Conservation (phyloP, 1,140 invertebrate species). For the Rhysida immarginata region DNA sequence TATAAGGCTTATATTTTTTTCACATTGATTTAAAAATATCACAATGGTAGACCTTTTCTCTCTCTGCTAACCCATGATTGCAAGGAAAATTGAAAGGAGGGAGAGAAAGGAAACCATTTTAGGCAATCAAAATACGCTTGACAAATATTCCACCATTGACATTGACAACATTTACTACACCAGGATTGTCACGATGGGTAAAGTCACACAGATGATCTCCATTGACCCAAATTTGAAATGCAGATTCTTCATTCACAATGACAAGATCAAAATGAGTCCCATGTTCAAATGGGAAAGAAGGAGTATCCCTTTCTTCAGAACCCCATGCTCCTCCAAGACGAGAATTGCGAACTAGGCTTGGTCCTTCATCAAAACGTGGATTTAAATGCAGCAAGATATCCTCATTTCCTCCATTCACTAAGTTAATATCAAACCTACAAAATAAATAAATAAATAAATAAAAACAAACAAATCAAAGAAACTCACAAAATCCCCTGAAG, state of each 20-base stretch:
- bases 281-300: not conserved
- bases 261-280: not conserved
- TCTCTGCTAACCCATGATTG: too few species aligned
- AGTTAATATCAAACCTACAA: slow-evolving; percentile 45
- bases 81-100: slow-evolving; percentile 17
- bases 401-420: slow-evolving; percentile 42
- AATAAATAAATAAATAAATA: slow-evolving; percentile 11
- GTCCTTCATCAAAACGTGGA: slow-evolving; percentile 25
- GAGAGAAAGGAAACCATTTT: slow-evolving; percentile 15
- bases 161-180: too few species aligned
- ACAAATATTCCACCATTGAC: too few species aligned
- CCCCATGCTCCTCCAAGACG: slow-evolving; percentile 38
- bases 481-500: too few species aligned
- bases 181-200: slow-evolving; percentile 18
- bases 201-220: slow-evolving; percentile 20
- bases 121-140: too few species aligned
- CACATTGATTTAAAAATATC: too few species aligned
- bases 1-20: too few species aligned
- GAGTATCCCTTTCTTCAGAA: slow-evolving; percentile 24
- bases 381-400: slow-evolving; percentile 45
- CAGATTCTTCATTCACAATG: not conserved
- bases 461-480: too few species aligned
- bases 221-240: slow-evolving; percentile 15
- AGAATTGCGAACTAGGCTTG: not conserved
- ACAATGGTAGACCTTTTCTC: too few species aligned